These are phyloP conservation scores for Oryzias melastigma DNA, from an alignment of 2,113 vertebrate species.

Conservation along the genomic window DNA sequence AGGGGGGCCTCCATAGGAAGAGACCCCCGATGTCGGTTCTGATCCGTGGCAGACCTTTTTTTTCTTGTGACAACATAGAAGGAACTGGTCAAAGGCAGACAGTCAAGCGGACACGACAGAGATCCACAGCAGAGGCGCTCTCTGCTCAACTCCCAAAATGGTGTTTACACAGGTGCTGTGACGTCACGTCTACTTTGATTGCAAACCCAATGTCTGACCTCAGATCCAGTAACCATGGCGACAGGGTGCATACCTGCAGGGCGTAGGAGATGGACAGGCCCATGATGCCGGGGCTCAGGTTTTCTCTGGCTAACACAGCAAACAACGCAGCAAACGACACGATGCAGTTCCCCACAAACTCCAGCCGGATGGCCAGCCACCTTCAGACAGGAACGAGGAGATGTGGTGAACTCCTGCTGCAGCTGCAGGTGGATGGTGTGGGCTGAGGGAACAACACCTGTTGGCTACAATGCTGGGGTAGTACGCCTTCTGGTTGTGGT, in stretches of 20 bases:
- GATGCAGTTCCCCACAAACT: slow-evolving; percentile 92
- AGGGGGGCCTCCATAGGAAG: no score
- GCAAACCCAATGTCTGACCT: no score
- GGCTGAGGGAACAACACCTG: slow-evolving; percentile 65
- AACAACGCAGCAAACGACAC: slow-evolving; percentile 89
- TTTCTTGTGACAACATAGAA: no score
- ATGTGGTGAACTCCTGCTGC: not conserved
- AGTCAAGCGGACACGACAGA: no score
- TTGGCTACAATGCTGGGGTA: slow-evolving; percentile 95
- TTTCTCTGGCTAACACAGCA: slow-evolving; percentile 84
- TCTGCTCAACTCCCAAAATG: no score
- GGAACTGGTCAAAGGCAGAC: no score
- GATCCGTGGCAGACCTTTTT: no score
- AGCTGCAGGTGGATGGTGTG: not conserved
- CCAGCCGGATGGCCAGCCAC: slow-evolving; percentile 91
- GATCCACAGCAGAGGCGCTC: no score
- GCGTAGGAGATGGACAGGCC: slow-evolving; percentile 94
- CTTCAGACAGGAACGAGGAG: slow-evolving; percentile 58
- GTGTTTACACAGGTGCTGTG: no score
- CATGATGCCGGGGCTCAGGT: slow-evolving; percentile 87
- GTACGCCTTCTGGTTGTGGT: slow-evolving; percentile 95
- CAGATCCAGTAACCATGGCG: not conserved
- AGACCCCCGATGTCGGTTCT: no score
- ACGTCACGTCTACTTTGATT: no score
- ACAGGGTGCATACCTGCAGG: slow-evolving; percentile 81